Percentiles rank a stretch among this genome's conserved stretches.
These are phyloP conservation scores for Sapayoa aenigma DNA, from an alignment of 2,113 vertebrate species.

Conservation along the genomic window DNA sequence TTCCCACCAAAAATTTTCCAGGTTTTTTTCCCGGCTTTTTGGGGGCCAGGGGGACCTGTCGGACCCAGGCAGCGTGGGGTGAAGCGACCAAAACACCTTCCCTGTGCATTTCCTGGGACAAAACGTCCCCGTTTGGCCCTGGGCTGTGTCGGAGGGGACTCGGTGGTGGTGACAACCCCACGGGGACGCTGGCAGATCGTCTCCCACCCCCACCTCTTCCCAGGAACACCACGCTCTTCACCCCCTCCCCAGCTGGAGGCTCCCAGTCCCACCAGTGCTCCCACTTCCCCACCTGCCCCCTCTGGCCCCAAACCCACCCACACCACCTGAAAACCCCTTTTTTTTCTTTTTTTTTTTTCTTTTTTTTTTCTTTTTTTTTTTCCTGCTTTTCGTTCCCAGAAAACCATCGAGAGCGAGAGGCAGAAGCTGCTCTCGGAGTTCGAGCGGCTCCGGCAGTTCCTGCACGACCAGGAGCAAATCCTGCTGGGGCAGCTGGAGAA, in stretches of 20 bases:
- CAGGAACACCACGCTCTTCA: accelerated
- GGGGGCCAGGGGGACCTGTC: neutral
- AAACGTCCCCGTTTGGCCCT: accelerated
- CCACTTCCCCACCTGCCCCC: accelerated
- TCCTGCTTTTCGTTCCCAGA: no score
- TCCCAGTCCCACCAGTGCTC: neutral
- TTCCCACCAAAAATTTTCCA: neutral
- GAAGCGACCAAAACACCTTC: no score
- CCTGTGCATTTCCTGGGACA: neutral
- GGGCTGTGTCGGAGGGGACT: neutral
- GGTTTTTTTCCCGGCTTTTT: neutral
- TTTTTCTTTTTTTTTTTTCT: accelerated
- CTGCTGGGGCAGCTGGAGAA: conserved; percentile 72
- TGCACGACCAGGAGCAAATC: conserved; percentile 70
- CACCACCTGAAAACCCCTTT: neutral
- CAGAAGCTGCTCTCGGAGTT: conserved; percentile 70
- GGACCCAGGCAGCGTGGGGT: no score
- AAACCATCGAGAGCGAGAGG: conserved; percentile 42
- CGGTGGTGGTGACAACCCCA: no score
- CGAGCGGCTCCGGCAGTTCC: conserved; percentile 68
- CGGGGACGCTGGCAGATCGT: neutral
- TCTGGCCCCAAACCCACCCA: neutral
- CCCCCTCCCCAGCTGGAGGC: neutral
- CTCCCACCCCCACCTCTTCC: neutral
- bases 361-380: accelerated